Conservation (phyloP, 2,888 invertebrate genomes). For the Caenorhabditis plicata region DNA sequence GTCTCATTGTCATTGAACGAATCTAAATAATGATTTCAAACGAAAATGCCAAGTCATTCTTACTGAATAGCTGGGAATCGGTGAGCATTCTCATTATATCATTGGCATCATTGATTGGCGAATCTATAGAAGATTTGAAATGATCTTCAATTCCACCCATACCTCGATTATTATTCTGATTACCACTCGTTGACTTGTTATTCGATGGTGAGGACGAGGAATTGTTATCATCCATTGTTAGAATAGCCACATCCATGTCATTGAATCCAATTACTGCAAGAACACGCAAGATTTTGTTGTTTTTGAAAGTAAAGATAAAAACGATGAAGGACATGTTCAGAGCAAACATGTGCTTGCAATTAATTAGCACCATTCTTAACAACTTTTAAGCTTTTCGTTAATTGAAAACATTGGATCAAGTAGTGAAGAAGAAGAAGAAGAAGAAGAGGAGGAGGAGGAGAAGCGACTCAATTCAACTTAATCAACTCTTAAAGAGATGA, state of each 20-base stretch:
- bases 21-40: too few species aligned
- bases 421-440: constrained; percentile 1
- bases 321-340: not conserved
- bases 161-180: constrained; percentile 9
- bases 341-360: constrained; percentile 37
- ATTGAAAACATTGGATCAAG: not conserved
- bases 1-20: too few species aligned
- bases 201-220: not conserved
- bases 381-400: too few species aligned
- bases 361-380: constrained; percentile 24
- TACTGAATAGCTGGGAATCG: constrained; percentile 14
- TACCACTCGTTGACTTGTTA: not conserved
- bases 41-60: too few species aligned
- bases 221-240: constrained; percentile 25
- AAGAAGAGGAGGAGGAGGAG: constrained; percentile 5
- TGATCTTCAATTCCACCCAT: not conserved
- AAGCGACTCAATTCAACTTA: not conserved
- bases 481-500: not conserved
- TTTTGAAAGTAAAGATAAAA: not conserved
- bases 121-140: constrained; percentile 13
- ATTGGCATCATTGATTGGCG: constrained; percentile 7
- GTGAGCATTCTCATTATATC: constrained; percentile 25
- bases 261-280: not conserved
- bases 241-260: constrained; percentile 32
- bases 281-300: not conserved